Evolutionary conservation across 2,888 invertebrate species (phyloP), one percentile per base, ranked within the genome.

Genomic region (Notodonta dromedarius): DNA sequence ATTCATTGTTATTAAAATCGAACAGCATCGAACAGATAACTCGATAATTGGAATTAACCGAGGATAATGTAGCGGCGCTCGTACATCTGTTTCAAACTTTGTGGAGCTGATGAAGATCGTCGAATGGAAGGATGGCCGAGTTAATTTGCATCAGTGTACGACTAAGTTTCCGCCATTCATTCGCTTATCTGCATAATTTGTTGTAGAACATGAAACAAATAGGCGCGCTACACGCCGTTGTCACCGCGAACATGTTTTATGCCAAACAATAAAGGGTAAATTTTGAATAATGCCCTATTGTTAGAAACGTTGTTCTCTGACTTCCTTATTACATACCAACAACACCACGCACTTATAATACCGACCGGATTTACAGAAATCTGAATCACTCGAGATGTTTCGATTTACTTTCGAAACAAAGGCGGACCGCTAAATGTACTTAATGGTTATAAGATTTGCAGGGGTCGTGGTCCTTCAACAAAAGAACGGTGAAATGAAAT

Each of bases 171-270:
- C 79, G 74, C 88, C 83, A 90, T 91, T 90, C 88, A 89, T 83
- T 90, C 85, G 87, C 90, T 89, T 90, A 91, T 91, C 91, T 90
- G 83, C 89, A 92, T 90, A 91, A 92, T 91, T 90, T 88, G 84
- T 76, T 86, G 87, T 86, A 83, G 86, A 88, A 86, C 87, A 89
- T 84, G 89, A 86, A 89, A 88, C 84, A 87, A 90, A 89, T 90
- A 88, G 87, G 86, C 85, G 83, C 77, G 84, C 84, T 84, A 86
- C 85, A 85, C 78, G 82, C 81, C 75, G 85, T 86, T 89, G 88
- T 88, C 87, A 85, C 83, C 80, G 78, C 78, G 77, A 86, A 87
- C 87, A 89, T 89, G 89, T 91, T 91, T 89, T 88, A 89, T 88
- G 84, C 75, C 85, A 80, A 81, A 89, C 88, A 88, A 87, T 89